Conservation (phyloP, 1,140 invertebrate species). For the Zeugodacus cucurbitae region DNA sequence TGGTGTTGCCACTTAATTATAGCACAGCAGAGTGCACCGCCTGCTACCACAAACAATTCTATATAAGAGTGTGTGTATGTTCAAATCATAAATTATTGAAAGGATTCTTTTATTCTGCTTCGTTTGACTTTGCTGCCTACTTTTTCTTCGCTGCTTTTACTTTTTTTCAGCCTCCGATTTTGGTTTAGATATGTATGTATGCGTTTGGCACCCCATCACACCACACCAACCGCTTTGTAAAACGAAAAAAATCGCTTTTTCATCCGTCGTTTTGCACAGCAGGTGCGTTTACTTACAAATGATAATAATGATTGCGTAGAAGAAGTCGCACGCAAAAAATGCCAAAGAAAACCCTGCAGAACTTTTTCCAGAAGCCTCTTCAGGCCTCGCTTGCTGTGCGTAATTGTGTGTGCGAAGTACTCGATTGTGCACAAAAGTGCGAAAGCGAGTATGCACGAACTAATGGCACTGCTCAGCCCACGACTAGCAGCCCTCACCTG, state of each 20-base stretch:
- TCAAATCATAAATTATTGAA: not conserved
- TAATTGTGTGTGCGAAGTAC: not conserved
- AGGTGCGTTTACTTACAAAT: not conserved
- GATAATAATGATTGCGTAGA: not conserved
- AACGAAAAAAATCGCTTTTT: not conserved
- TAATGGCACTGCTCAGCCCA: not conserved
- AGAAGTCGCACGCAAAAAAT: not conserved
- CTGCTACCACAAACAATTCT: not conserved
- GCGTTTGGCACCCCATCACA: not conserved
- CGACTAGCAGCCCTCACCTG: not conserved
- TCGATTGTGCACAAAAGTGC: not conserved
- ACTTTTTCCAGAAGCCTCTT: not conserved
- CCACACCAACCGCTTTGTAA: too few relatives aligned
- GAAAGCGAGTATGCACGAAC: too few relatives aligned
- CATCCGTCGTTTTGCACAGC: not conserved
- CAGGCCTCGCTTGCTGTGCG: not conserved
- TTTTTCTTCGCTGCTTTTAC: not conserved
- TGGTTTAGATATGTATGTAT: not conserved
- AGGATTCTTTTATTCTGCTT: conserved; percentile 1
- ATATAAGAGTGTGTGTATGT: not conserved
- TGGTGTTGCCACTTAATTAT: conserved; percentile 28
- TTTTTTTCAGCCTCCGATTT: not conserved
- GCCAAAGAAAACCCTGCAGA: not conserved
- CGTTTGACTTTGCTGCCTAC: not conserved
- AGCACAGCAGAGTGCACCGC: not conserved